Evolutionary conservation across 2,888 invertebrate genomes (phyloP).

Genomic region (Agrochola litura): DNA sequence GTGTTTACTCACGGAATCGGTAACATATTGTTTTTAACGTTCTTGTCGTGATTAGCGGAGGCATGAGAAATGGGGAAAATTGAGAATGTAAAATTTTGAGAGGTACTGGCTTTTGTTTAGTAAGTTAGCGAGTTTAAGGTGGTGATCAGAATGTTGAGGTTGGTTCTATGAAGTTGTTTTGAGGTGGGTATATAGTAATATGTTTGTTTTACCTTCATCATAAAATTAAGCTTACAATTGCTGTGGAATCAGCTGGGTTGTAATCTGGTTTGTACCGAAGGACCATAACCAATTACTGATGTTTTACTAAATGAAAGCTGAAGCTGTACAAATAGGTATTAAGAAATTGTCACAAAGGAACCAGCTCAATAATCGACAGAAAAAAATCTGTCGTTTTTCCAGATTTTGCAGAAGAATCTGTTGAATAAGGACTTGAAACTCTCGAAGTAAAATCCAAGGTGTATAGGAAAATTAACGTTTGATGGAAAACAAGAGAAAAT

Average conservation of each 20-base stretch:
- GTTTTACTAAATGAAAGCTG: not conserved
- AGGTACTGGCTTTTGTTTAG: slow-evolving; percentile 21
- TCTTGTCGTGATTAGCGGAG: slow-evolving; percentile 36
- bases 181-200: too few relatives aligned
- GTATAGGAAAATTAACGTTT: not conserved
- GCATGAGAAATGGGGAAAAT: slow-evolving; percentile 32
- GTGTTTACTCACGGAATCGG: slow-evolving; percentile 78
- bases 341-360: not conserved
- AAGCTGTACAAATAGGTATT: not conserved
- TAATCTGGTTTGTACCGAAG: not conserved
- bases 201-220: not conserved
- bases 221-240: not conserved
- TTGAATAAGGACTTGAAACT: not conserved
- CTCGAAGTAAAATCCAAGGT: not conserved
- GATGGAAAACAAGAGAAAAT: not conserved
- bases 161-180: not conserved
- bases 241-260: not conserved
- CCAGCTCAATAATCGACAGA: too few relatives aligned
- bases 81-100: slow-evolving; percentile 29
- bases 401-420: not conserved
- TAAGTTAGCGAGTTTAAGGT: slow-evolving; percentile 8
- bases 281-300: slow-evolving; percentile 1
- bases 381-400: not conserved
- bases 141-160: not conserved
- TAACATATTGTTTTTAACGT: slow-evolving; percentile 70